These are phyloP conservation scores for Enteromius paludinosus DNA, from an alignment of 2,797 vertebrate species.

Conservation along the genomic window DNA sequence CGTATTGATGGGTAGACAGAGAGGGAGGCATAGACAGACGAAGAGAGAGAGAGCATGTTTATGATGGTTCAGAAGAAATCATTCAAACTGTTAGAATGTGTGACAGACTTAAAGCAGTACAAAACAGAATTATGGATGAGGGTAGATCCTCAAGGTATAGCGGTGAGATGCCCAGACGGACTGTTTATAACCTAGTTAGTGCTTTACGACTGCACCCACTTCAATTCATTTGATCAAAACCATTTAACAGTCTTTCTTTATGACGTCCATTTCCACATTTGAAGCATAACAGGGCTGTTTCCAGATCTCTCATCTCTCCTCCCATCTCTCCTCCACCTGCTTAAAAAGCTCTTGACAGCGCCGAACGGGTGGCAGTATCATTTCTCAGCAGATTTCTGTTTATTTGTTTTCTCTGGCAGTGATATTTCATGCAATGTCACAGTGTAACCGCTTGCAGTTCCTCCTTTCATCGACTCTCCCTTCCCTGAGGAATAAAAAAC, in stretches of 20 bases:
- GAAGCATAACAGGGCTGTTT: neutral
- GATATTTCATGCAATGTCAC: slow-evolving; percentile 23
- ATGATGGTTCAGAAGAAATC: slow-evolving; percentile 25
- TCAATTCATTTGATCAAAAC: slow-evolving; percentile 7
- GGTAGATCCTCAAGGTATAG: slow-evolving; percentile 1
- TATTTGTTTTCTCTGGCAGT: slow-evolving; percentile 33
- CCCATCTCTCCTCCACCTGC: neutral
- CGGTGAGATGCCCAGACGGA: neutral
- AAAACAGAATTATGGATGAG: neutral
- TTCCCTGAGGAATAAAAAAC: slow-evolving; percentile 23
- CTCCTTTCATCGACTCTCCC: slow-evolving; percentile 6
- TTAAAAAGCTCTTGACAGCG: slow-evolving; percentile 15
- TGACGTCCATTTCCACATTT: neutral
- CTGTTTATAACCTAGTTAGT: slow-evolving; percentile 38
- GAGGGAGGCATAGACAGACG: neutral
- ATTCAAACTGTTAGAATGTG: slow-evolving; percentile 6
- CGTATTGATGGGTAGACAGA: slow-evolving; percentile 35
- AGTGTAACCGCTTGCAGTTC: neutral
- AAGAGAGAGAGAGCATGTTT: slow-evolving; percentile 8
- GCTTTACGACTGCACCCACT: neutral
- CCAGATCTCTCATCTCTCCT: neutral
- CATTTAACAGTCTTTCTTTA: slow-evolving; percentile 11
- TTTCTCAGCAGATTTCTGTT: slow-evolving; percentile 32
- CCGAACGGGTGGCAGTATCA: slow-evolving; percentile 3
- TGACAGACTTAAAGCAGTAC: slow-evolving; percentile 7